Conservation (phyloP, 2,113 vertebrate genomes). For the Trogon melanurus region DNA sequence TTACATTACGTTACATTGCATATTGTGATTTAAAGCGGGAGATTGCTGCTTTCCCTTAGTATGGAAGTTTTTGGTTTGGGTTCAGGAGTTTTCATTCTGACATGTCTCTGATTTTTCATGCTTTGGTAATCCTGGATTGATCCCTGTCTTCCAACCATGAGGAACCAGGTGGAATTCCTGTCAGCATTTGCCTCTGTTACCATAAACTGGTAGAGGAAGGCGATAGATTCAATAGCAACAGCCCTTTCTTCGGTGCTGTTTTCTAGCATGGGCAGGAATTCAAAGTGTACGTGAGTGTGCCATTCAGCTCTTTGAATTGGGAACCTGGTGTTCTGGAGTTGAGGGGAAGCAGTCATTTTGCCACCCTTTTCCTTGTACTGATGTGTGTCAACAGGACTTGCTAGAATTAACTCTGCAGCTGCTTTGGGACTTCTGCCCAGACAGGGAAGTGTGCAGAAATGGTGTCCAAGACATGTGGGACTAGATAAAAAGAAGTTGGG, state of each 20-base stretch:
- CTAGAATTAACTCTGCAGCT: neutral
- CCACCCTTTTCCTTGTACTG: neutral
- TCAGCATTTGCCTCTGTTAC: neutral
- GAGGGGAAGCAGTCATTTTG: neutral
- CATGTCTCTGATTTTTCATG: neutral
- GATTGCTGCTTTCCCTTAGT: neutral
- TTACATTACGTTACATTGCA: neutral
- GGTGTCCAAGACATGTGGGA: neutral
- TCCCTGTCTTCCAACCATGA: neutral
- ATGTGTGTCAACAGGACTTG: neutral
- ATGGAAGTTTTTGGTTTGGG: neutral
- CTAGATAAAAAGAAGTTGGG: neutral
- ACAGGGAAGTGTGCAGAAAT: neutral
- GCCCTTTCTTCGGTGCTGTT: neutral
- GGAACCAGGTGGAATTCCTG: neutral
- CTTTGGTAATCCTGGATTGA: neutral
- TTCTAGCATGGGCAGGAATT: neutral
- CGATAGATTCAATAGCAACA: neutral
- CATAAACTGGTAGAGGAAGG: neutral
- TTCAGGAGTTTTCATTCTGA: neutral
- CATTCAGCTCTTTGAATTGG: neutral
- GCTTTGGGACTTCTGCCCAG: neutral
- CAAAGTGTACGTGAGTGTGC: neutral
- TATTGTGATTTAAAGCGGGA: neutral
- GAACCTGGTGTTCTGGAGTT: neutral